phyloP scores from a whole-genome alignment of 2,888 invertebrate species.

The Smittia aterrima region DNA sequence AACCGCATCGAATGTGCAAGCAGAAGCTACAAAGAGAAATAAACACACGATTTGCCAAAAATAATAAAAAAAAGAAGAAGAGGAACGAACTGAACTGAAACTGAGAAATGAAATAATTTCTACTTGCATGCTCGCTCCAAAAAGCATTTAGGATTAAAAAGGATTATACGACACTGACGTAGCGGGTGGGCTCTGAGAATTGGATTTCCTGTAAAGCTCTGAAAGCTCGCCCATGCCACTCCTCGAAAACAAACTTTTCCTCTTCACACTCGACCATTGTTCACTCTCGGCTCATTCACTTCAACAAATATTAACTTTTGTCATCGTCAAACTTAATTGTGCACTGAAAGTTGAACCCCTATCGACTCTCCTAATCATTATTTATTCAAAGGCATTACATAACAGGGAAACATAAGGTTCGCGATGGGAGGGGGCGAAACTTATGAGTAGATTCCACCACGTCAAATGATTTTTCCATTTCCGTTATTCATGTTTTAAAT shows the following conservation, averaged over 20 bases:
- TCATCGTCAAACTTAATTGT: too few relatives aligned
- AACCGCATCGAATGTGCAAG: constrained; percentile 7
- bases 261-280: not conserved
- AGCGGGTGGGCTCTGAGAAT: not conserved
- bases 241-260: not conserved
- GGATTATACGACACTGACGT: not conserved
- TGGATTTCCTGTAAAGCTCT: constrained; percentile 17
- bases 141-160: constrained; percentile 10
- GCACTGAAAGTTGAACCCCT: not conserved
- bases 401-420: too few relatives aligned
- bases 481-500: not conserved
- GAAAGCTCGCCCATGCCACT: too few relatives aligned
- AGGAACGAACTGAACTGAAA: too few relatives aligned
- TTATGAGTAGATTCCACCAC: not conserved
- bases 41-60: not conserved
- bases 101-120: not conserved
- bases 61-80: not conserved
- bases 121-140: not conserved
- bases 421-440: not conserved
- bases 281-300: not conserved
- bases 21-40: constrained; percentile 7
- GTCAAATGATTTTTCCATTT: not conserved
- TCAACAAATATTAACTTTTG: not conserved
- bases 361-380: not conserved
- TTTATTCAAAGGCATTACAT: not conserved